Base-by-base conservation (phyloP, 2,888 invertebrate genomes). In the Campaea margaritaria region DNA sequence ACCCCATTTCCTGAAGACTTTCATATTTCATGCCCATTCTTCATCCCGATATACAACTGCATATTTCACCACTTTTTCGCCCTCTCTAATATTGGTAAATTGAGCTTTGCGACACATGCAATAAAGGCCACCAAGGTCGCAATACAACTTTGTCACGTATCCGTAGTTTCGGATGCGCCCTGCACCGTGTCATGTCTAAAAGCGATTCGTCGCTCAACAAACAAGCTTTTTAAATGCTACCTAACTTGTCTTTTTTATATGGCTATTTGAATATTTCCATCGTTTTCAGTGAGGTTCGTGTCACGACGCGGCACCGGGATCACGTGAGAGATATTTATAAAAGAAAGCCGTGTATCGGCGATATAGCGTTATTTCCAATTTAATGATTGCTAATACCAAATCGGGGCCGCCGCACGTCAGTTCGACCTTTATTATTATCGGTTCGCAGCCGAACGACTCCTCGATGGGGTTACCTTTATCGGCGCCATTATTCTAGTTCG, bases 201-300 rank as follows among this genome's bases (percentile, higher is more conserved):
- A 85, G 81, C 91, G 86, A 91, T 92, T 91, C 91, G 87, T 89
- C 87, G 89, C 83, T 86, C 82, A 86, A 86, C 88, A 92, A 91
- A 92, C 91, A 92, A 90, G 89, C 87, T 91, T 92, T 92, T 92
- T 92, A 92, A 92, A 92, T 90, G 92, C 90, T 91, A 89, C 88
- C 89, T 89, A 91, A 91, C 91, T 91, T 91, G 90, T 91, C 89
- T 91, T 91, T 91, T 92, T 91, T 91, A 91, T 91, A 91, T 86
- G 87, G 87, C 87, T 85, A 91, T 92, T 92, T 91, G 92, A 91
- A 92, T 92, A 92, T 91, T 91, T 84, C 85, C 84, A 89, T 89
- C 90, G 91, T 88, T 88, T 69, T 85, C 82, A 74, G 83, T 80
- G 73, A 81, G 86, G 89, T 90, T 89, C 91, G 89, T 91, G 92